Evolutionary conservation across 2,797 vertebrate species (phyloP), one percentile per base, ranked within the genome.

Genomic region (Aselliscus stoliczkanus): DNA sequence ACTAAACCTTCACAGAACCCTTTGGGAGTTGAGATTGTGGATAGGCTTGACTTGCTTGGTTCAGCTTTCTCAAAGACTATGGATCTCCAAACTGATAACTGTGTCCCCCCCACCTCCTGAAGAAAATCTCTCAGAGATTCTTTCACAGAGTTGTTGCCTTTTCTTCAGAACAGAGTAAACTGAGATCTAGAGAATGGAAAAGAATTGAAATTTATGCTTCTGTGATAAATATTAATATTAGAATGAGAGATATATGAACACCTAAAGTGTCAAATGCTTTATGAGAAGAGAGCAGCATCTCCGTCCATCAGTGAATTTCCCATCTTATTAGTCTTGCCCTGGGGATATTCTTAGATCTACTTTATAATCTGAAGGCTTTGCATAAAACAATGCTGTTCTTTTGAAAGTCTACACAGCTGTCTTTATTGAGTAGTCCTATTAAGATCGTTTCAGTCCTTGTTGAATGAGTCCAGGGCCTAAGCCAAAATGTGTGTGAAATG

Each of bases 301-400:
- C 29, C 37, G 0, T 70, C 60, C 58, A 83, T 69, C 42, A 62
- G 31, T 52, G 67, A 92, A 60, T 73, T 69, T 64, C 81, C 21
- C 44, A 44, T 89, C 65, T 50, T 15, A 34, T 50, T 37, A 82
- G 84, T 77, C 69, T 11, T 54, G 31, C 20, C 7, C 6, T 90
- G 29, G 8, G 42, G 27, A 70, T 88, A 54, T 56, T 93, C 8
- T 83, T 79, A 95, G 25, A 69, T 79, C 10, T 86, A 15, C 50
- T 95, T 80, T 80, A 50, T 80, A 56, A 76, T 67, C 27, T 86
- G n/a, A 73, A 96, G 9, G 1, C 42, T 94, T 93, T 82, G 64
- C 17, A 64, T 70, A 69, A 88, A 72, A 85, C 34, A 82, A 20
- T 29, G 31, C 17, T 73, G 15, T 92, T 90, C 37, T 39, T 89